Base-by-base conservation (phyloP, 2,113 vertebrate genomes). In the Genyomyrus donnyi region DNA sequence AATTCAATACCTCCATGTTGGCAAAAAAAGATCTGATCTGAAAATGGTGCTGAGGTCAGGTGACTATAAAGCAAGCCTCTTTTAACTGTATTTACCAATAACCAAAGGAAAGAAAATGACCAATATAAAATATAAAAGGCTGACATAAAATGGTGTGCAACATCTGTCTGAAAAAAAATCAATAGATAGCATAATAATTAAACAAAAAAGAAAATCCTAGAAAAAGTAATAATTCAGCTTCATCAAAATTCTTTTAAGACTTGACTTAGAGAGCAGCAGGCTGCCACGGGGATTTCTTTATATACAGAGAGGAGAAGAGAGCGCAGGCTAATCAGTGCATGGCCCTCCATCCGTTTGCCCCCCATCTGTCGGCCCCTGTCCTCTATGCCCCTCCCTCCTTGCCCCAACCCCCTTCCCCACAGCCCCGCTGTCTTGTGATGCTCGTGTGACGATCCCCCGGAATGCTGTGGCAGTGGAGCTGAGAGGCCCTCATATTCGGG, bases 71-170 rank as follows among this genome's bases (percentile, higher is more conserved):
- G 95, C 93, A 95, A 94, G 93, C 92, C 94, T 93, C 91, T 88
- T 89, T 70, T 11, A 89, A 91, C 86, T 84, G 87, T 91, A 91
- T 90, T 17, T 88, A 91, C 90, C 88, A 93, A 92, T 77, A 93
- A 92, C 70, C 53, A 90, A 89, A 91, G 48, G 77, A 91, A 92
- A 93, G 92, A 92, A 11, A 90, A 94, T 92, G 91, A 90, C 66
- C 35, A 83, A 97, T 98, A 97, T 95, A 98, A 98, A 98, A 97
- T 97, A 97, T 94, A 97, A 97, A 97, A 97, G 94, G 93, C 93
- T 94, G 95, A 96, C 94, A 96, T 92, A 91, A 94, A 96, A 94
- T 94, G 92, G 97, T 97, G 97, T 96, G 96, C 95, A 96, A 97
- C 96, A 94, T 96, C 95, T 96, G 96, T 95, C 94, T 94, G 53